These are phyloP conservation scores for Periplaneta americana DNA, from an alignment of 1,140 invertebrate genomes.

Conservation along the genomic window DNA sequence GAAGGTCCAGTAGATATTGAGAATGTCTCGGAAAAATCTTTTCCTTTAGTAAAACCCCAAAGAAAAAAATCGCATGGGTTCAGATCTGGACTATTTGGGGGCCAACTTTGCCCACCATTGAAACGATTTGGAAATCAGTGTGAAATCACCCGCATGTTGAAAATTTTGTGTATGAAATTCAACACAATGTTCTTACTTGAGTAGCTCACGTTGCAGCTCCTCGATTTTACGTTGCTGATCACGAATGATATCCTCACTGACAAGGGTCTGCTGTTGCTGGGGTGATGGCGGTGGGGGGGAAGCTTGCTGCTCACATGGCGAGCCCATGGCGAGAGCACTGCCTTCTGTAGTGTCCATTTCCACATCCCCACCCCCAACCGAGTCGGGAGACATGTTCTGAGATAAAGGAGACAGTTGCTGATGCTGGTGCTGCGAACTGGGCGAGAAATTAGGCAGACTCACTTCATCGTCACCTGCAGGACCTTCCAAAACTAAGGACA, in stretches of 20 bases:
- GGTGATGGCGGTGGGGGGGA: constrained; percentile 13
- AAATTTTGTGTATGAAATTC: no score
- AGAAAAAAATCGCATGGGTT: no score
- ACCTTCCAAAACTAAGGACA: constrained; percentile 2
- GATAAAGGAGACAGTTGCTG: constrained; percentile 13
- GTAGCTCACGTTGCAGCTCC: constrained; percentile 77
- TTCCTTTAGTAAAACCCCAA: no score
- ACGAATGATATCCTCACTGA: constrained; percentile 65
- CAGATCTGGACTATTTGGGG: no score
- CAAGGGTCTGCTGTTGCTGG: background rate
- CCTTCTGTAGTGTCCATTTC: constrained; percentile 24
- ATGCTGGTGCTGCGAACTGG: background rate
- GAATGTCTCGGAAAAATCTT: no score
- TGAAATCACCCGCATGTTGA: no score
- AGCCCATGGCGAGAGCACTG: constrained; percentile 4
- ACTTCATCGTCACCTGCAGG: constrained; percentile 9
- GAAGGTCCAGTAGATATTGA: no score
- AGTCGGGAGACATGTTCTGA: constrained; percentile 13
- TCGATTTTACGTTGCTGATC: constrained; percentile 84
- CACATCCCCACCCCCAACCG: constrained; percentile 15
- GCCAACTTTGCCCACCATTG: no score
- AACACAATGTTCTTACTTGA: constrained; percentile 31
- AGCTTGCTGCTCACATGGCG: constrained; percentile 12
- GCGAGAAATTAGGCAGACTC: constrained; percentile 12
- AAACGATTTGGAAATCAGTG: no score